Evolutionary conservation across 1,140 invertebrate genomes (phyloP).

Genomic region (Calliopsis andreniformis): DNA sequence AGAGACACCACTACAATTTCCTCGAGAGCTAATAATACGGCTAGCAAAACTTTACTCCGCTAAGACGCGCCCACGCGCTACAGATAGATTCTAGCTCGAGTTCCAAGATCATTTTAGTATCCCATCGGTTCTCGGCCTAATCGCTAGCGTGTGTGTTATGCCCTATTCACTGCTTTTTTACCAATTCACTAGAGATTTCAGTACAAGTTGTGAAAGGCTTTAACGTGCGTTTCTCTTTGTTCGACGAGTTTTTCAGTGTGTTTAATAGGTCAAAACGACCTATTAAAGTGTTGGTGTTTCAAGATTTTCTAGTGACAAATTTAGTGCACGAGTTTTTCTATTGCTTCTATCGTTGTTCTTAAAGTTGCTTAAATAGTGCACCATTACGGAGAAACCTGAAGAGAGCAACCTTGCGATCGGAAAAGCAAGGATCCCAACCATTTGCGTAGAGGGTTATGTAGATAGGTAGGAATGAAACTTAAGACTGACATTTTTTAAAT

Average conservation of each 20-base stretch:
- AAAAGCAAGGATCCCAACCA: constrained; percentile 57
- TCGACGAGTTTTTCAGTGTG: too few relatives aligned
- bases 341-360: too few relatives aligned
- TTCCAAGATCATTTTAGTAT: constrained; percentile 69
- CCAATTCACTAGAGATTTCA: not conserved
- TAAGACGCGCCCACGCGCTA: constrained; percentile 66
- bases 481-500: too few relatives aligned
- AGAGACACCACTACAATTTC: constrained; percentile 41
- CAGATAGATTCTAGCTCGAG: constrained; percentile 61
- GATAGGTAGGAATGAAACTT: constrained; percentile 45
- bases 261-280: not conserved
- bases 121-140: constrained; percentile 51
- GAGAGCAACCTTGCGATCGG: constrained; percentile 58
- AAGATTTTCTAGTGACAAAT: too few relatives aligned
- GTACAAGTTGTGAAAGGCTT: not conserved
- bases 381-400: constrained; percentile 68
- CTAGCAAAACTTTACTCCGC: constrained; percentile 52
- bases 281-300: not conserved
- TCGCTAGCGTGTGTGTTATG: constrained; percentile 23
- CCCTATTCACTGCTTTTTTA: not conserved
- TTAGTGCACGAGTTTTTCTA: too few relatives aligned
- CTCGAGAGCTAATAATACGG: constrained; percentile 71
- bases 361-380: constrained; percentile 12
- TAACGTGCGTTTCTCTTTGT: too few relatives aligned
- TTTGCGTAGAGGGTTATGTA: constrained; percentile 61